Evolutionary conservation across 2,888 invertebrate species (phyloP).

Genomic region (Acanthosoma haemorrhoidale): DNA sequence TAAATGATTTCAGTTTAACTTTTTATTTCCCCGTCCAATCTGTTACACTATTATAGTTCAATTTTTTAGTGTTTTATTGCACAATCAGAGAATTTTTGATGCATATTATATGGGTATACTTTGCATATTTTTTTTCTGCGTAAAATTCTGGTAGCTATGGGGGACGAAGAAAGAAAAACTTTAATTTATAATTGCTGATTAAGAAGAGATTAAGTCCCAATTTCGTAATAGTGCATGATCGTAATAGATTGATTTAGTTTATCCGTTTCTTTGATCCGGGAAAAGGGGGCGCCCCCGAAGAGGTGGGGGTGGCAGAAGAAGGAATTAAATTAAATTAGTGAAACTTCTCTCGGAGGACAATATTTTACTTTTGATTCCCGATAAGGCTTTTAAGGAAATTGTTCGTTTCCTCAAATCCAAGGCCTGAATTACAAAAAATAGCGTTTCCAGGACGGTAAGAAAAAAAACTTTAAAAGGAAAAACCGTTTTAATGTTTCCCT

Average conservation of each 20-base stretch:
- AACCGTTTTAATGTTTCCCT: constrained; percentile 17
- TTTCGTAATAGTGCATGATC: no score
- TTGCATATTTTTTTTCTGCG: no score
- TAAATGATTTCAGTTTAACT: no score
- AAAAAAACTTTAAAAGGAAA: background rate
- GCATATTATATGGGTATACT: no score
- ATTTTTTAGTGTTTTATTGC: no score
- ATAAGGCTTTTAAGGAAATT: constrained; percentile 31
- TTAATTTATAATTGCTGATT: no score
- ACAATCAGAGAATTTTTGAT: no score
- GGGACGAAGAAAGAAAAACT: no score
- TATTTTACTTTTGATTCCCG: constrained; percentile 30
- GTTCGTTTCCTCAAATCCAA: constrained; percentile 28
- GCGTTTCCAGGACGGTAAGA: background rate
- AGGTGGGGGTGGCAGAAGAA: background rate
- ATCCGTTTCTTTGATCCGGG: constrained; percentile 25
- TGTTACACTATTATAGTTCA: no score
- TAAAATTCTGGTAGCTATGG: no score
- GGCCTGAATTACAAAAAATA: constrained; percentile 26
- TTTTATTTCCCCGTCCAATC: no score
- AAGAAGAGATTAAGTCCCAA: no score
- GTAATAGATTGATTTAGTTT: constrained; percentile 25
- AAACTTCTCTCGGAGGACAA: constrained; percentile 27
- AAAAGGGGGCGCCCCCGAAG: background rate
- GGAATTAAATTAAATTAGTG: constrained; percentile 30